Evolutionary conservation across 2,797 vertebrate species (phyloP).

Genomic region (Crocodylus rhombifer): DNA sequence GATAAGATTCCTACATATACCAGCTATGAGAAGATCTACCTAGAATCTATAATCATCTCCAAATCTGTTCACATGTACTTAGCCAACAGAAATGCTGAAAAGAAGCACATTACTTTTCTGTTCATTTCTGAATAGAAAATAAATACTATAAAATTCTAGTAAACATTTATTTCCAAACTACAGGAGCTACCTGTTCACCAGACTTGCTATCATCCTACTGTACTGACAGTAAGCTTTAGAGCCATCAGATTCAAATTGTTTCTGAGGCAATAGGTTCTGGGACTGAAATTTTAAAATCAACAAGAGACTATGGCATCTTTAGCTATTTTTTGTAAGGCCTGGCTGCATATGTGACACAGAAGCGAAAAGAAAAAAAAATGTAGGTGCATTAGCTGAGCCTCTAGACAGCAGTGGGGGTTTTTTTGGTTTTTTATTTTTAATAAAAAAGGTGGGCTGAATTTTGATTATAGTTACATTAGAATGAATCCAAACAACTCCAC

Average conservation of each 20-base stretch:
- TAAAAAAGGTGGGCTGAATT: not conserved
- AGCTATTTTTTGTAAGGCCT: not conserved
- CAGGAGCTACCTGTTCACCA: not conserved
- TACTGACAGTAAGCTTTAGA: not conserved
- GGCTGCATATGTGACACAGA: not conserved
- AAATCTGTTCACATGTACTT: not conserved
- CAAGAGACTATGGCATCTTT: not conserved
- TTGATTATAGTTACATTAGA: slow-evolving; percentile 23
- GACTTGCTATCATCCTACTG: not conserved
- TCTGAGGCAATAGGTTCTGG: not conserved
- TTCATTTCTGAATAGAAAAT: not conserved
- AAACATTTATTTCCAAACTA: not conserved
- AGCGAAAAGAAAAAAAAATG: not conserved
- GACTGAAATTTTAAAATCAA: not conserved
- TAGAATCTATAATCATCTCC: not conserved
- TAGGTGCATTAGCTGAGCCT: not conserved
- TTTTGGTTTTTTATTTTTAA: not conserved
- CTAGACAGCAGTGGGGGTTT: not conserved
- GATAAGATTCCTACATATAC: not conserved
- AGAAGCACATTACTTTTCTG: not conserved
- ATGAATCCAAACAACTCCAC: not conserved
- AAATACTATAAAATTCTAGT: not conserved
- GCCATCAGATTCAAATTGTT: not conserved
- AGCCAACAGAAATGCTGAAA: not conserved
- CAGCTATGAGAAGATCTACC: not conserved